Base-by-base conservation (phyloP, 2,888 invertebrate genomes). In the Luperina testacea region DNA sequence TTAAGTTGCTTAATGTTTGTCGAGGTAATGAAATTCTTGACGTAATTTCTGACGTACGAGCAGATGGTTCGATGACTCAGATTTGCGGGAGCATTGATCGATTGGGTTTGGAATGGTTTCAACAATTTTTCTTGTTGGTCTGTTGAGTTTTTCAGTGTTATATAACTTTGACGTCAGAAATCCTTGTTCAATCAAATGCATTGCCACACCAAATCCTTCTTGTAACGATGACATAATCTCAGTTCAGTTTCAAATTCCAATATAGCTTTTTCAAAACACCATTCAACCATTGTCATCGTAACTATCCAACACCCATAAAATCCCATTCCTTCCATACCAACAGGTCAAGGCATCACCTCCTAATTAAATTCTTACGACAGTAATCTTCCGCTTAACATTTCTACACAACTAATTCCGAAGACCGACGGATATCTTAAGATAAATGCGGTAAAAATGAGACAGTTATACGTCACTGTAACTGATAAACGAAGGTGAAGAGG, bases 401-500 rank as follows among this genome's bases (percentile, higher is more conserved):
- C 51, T 75, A 74, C 80, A 78, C 73, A 78, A 81, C 65, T 79
- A 80, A 77, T 61, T 48, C 72, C 75, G 63, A 77, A 85, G 77
- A 45, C 75, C 17, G 75, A 70, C 71, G 71, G 81, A 80, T 81
- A 88, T 80, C 83, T 80, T 75, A 73, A 88, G 85, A 85, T 85
- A 86, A 88, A 84, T 70, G 78, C 78, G 72, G 80, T 82, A 79
- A 86, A 90, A 89, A 89, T 84, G 80, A 86, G 80, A 86, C 83
- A 80, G 82, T 67, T 78, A 87, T 87, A 81, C 82, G 82, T 85
- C 84, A 81, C 79, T 74, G 82, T 64, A 32, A 81, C 74, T 83
- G 87, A 89, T 87, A 88, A 83, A 53, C 48, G n/a, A 63, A 83
- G 89, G 86, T 89, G 83, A 86, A 82, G 72, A 90, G 90, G 90